Base-by-base conservation (phyloP, 2,888 invertebrate genomes). In the Euzophera pinguis region DNA sequence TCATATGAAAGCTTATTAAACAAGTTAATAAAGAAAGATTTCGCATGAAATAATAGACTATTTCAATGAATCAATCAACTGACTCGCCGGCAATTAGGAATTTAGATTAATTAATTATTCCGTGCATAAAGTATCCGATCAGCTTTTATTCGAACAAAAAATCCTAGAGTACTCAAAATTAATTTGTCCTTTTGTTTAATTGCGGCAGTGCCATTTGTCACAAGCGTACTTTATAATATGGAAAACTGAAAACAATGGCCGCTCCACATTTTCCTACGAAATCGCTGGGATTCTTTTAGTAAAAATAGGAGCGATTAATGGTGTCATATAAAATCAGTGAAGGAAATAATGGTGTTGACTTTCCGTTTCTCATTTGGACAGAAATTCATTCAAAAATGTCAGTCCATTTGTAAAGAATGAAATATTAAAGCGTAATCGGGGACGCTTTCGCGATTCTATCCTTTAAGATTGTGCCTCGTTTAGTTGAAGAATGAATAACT, bases 401-500 rank as follows among this genome's bases (percentile, higher is more conserved):
- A 71, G 75, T 66, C 72, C 75, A 73, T 81, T 83, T 82, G 78
- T 77, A 75, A 75, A 76, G 76, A 78, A 76, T 78, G 77, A 81
- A 80, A 82, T 83, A 84, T 82, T 81, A 81, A 78, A 80, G 68
- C 66, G 68, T 78, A 78, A 81, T 77, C 75, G 63, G 73, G 73
- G 63, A 59, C 58, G 69, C 67, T 70, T 71, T 77, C 71, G 70
- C 59, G 63, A 69, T 72, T 71, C 69, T 69, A 67, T 22, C 59
- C 56, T 63, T 70, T 67, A 67, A 73, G 67, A 70, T 63, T 58
- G 54, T 59, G 75, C 66, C 59, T 65, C 65, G 68, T 75, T 75
- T 64, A 52, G 53, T 45, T 7, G 3, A 22, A 32, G 10, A 32
- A 38, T 38, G 38, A 38, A 13, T 13, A 38, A 38, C 7, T 38